A percentile compares a stretch with the other conserved stretches of the same genome.
phyloP scores from a whole-genome alignment of 2,113 vertebrate species.

The Nanorana parkeri region DNA sequence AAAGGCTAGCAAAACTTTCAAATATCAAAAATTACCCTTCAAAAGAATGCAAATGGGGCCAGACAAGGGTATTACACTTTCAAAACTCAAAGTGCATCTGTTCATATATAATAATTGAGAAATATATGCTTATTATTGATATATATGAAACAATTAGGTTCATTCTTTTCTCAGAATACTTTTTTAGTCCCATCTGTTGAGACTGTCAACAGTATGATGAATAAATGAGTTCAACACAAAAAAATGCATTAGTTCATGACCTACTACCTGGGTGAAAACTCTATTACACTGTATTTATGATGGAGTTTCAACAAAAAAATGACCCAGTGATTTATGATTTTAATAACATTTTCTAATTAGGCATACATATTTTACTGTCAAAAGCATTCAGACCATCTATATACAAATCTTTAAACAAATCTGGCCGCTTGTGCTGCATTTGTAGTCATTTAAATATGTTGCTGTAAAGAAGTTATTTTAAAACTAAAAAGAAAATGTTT shows the following conservation, averaged over 20 bases:
- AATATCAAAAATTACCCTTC: constrained; percentile 13
- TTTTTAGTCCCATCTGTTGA: neutral
- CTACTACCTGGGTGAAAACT: neutral
- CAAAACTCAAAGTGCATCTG: neutral
- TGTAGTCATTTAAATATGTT: too few species aligned
- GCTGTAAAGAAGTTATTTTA: too few species aligned
- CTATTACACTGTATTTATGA: neutral
- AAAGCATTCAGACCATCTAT: too few species aligned
- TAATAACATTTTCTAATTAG: neutral
- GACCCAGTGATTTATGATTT: neutral
- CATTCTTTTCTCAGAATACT: neutral
- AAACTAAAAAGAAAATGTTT: too few species aligned
- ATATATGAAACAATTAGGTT: too few species aligned
- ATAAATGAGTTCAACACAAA: neutral
- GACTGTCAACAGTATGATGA: neutral
- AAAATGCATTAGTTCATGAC: neutral
- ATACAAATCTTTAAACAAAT: too few species aligned
- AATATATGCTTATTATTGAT: neutral
- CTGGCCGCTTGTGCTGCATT: too few species aligned
- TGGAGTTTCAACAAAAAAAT: neutral
- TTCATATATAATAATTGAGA: neutral
- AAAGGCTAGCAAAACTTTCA: neutral
- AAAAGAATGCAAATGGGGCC: neutral
- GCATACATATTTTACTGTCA: neutral
- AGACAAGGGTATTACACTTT: too few species aligned